Conservation (phyloP, 2,797 vertebrate species). For the Pteronotus mesoamericanus region DNA sequence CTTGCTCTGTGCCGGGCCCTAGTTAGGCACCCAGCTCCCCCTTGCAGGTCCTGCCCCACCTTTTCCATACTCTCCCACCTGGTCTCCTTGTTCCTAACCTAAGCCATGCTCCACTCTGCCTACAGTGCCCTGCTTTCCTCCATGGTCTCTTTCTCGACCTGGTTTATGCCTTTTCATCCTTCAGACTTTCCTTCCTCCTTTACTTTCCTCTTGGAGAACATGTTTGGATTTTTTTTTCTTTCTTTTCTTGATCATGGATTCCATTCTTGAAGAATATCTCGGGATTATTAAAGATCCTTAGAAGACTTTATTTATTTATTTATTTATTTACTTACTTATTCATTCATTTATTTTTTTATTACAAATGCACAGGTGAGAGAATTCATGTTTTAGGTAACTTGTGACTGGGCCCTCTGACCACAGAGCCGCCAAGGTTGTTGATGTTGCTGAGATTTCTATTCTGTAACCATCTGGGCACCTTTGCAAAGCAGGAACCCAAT, state of each 20-base stretch:
- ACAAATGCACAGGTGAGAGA: neutral
- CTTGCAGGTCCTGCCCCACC: too few species aligned
- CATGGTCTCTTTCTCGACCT: neutral
- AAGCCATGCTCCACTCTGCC: neutral
- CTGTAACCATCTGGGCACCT: accelerated
- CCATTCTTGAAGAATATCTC: neutral
- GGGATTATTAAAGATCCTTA: neutral
- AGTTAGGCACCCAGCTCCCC: neutral
- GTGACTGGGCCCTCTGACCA: neutral
- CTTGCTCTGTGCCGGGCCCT: neutral
- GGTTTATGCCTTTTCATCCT: neutral
- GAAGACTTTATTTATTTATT: neutral
- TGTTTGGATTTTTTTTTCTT: too few species aligned
- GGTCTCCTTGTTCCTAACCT: neutral
- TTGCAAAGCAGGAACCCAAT: neutral
- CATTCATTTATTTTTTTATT: neutral
- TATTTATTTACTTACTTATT: too few species aligned
- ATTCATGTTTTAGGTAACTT: neutral
- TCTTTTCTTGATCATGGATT: neutral
- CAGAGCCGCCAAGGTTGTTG: too few species aligned
- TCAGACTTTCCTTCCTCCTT: neutral
- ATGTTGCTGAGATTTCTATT: accelerated
- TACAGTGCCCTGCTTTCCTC: accelerated
- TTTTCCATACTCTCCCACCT: too few species aligned
- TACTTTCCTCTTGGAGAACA: neutral